Base-by-base conservation (phyloP, 2,888 invertebrate species). In the Nipponacmea schrenckii region DNA sequence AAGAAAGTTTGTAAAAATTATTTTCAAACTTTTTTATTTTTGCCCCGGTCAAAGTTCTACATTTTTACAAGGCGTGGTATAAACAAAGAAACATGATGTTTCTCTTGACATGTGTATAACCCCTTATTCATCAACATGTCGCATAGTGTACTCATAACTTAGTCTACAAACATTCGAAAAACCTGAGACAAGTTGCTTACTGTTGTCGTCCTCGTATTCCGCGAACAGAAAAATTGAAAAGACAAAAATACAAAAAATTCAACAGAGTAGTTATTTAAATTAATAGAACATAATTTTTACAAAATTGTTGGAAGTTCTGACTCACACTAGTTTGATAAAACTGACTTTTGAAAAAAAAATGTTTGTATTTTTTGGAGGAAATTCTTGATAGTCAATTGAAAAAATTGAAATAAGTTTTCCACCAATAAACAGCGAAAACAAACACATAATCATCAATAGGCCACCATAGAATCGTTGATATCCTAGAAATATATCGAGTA, bases 291-390 rank as follows among this genome's bases (percentile, higher is more conserved):
- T 24, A 24, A 56, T 24, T 56, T 24, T 56, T 24, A 24, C 20
- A 56, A 56, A 56, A 56, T 56, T 39, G 39, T 39, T 39, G 39
- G 39, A 56, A 56, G 56, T 56, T 56, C 56, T 56, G 56, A 24
- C 24, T 56, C 56, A 56, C 56, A 56, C 56, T 56, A 56, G 56
- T 56, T 56, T 56, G 24, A 24, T 56, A 56, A 56, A 56, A 24
- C 24, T 20, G 20, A 24, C 56, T 20, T 56, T 56, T 56, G 20
- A 24, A 56, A 56, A 56, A 56, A 56, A 56, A 39, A 39, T 39
- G 39, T 39, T 39, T 24, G 56, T 56, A 24, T 56, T 56, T n/a
- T 56, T 56, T 56, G 56, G 56, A 56, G 24, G 24, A 56, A 50
- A 56, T 56, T 56, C 56, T 24, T 56, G 56, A 56, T 56, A 56